Evolutionary conservation across 2,888 invertebrate genomes (phyloP), one percentile per base, ranked within the genome.

Genomic region (Stenichneumon culpator): DNA sequence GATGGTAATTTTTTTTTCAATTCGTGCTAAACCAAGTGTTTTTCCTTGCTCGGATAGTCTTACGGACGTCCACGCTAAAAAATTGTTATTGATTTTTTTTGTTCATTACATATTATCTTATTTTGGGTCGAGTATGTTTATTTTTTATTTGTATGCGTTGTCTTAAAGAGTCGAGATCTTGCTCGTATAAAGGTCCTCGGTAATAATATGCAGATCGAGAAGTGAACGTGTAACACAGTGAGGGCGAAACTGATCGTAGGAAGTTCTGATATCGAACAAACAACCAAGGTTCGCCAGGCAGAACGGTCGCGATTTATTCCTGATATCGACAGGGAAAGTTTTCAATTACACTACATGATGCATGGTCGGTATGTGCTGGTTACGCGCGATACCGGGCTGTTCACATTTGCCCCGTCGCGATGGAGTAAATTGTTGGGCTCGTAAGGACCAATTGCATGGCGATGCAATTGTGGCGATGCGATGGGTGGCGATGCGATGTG

Each of bases 281-380:
- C 2, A 28, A 16, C 32, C 74, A 63, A 69, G 52, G 57, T 78
- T 50, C 47, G 28, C 36, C 19, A 36, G 75, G 67, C 67, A 22
- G 65, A 81, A 72, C 65, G 11, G 52, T 72, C 14, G 60, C 16
- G 25, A 25, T 32, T 28, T 36, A 32, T 69, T 54, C n/a, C 14
- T n/a, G 60, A 65, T 60, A 60, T 60, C 74, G 60, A 19, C 50
- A 25, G 80, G 44, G 80, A 80, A 80, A 80, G 65, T 80, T 80
- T 44, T 28, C 39, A 80, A 80, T 73, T 54, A 57, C 28, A 14
- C 52, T 65, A 14, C 44, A 44, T 14, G 44, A 44, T 44, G 44
- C 44, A 44, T 44, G 19, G 14, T 32, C 32, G 25, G 7, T 57
- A 39, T 36, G 16, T 14, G 54, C 39, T 69, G 22, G 19, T 69